Conservation (phyloP, 2,113 vertebrate genomes). For the Hippocampus barbouri region DNA sequence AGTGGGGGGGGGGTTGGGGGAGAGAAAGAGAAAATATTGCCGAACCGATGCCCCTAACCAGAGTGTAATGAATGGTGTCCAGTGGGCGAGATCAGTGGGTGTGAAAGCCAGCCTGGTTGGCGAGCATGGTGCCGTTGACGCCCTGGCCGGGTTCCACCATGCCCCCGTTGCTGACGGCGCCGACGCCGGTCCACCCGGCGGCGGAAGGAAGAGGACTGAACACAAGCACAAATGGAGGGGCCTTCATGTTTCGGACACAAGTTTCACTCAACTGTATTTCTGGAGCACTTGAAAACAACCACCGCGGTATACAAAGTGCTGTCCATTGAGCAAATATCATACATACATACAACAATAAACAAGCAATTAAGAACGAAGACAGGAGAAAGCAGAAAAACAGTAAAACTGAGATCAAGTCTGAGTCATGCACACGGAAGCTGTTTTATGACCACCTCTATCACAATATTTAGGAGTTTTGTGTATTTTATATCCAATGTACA, state of each 20-base stretch:
- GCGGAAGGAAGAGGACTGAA: slow-evolving; percentile 85
- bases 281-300: no score
- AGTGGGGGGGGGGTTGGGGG: slow-evolving; percentile 47
- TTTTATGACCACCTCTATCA: no score
- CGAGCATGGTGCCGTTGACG: slow-evolving; percentile 85
- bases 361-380: no score
- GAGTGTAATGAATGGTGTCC: slow-evolving; percentile 45
- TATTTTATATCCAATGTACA: no score
- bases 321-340: no score
- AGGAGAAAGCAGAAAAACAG: no score
- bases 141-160: slow-evolving; percentile 80
- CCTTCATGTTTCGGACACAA: neutral
- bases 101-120: slow-evolving; percentile 86
- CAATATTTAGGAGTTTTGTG: no score
- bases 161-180: slow-evolving; percentile 65
- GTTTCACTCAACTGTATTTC: no score
- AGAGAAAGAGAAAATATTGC: slow-evolving; percentile 39
- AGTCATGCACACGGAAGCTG: no score
- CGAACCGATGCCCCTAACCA: slow-evolving; percentile 45
- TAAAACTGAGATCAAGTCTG: no score
- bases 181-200: slow-evolving; percentile 82
- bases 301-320: no score
- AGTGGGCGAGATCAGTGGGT: slow-evolving; percentile 77
- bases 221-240: neutral
- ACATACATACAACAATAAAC: no score